Conservation (phyloP, 1,140 invertebrate species). For the Tetramorium alpestre region DNA sequence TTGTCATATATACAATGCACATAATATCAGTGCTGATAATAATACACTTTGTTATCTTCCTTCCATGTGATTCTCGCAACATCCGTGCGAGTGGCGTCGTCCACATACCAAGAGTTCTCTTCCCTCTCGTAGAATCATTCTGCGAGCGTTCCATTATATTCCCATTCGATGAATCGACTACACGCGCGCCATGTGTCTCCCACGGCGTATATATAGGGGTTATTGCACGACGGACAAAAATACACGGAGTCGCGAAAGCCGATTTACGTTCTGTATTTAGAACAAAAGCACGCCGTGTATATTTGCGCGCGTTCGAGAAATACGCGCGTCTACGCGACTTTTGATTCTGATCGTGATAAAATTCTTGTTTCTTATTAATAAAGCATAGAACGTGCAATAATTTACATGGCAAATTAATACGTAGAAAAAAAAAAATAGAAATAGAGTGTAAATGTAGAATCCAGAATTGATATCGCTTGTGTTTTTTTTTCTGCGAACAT, state of each 20-base stretch:
- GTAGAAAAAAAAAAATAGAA: not conserved
- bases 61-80: slow-evolving; percentile 1
- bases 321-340: not conserved
- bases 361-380: not conserved
- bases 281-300: slow-evolving; percentile 39
- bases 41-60: slow-evolving; percentile 29
- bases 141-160: slow-evolving; percentile 42
- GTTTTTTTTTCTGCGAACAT: not conserved
- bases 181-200: slow-evolving; percentile 48
- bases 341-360: not conserved
- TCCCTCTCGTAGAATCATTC: slow-evolving; percentile 26
- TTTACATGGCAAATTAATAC: not conserved
- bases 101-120: not conserved
- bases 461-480: not conserved
- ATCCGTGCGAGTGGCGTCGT: not conserved
- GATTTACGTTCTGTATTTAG: slow-evolving; percentile 70
- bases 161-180: slow-evolving; percentile 54
- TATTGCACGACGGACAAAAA: slow-evolving; percentile 69
- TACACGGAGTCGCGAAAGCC: slow-evolving; percentile 64
- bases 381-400: not conserved
- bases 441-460: not conserved
- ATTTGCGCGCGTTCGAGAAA: not conserved
- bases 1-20: not conserved
- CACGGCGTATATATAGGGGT: slow-evolving; percentile 52
- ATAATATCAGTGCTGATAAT: slow-evolving; percentile 23